Evolutionary conservation across 2,113 vertebrate species (phyloP), one percentile per base, ranked within the genome.

Genomic region (Protobothrops flavoviridis): DNA sequence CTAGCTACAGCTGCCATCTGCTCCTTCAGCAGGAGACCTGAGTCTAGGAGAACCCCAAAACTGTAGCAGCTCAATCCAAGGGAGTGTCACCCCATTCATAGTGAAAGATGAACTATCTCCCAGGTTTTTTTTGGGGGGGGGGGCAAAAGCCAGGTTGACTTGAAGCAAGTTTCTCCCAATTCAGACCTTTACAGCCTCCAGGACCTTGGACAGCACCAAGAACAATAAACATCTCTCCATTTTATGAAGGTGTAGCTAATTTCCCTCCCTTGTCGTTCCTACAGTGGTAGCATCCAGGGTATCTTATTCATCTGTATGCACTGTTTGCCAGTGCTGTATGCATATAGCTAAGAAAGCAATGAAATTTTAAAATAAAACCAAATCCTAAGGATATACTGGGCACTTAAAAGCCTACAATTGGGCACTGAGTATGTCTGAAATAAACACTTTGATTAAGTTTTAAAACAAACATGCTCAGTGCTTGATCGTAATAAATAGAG

Each of bases 311-410:
- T 45, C 85, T 93, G 56, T 93, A 90, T 95, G 95, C 61, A n/a
- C 90, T 56, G 81, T 12, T 17, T 50, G 56, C 12, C 2, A 88
- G 20, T 87, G 48, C 11, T 33, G 13, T 64, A 85, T 17, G 93
- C 87, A 55, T 53, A 9, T 91, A 88, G 64, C 11, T 74, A 13
- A 59, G 56, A 45, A 93, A 88, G 59, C 43, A 74, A n/a, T 91
- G 81, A 29, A 81, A 95, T 95, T 95, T 95, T 94, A 89, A 90
- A 94, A 87, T 59, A 52, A 26, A 93, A n/a, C n/a, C 5, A 69
- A 92, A 92, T 92, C 93, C 92, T 50, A 26, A 93, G 26, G 55
- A 56, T 43, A 90, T 29, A 24, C 86, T 93, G 91, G 91, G 92
- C 93, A 29, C 64, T 96, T 81, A 4, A 11, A 91, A 24, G 43